A percentile compares a stretch with the other conserved stretches of the same genome.
These are phyloP conservation scores for Nylanderia fulva DNA, from an alignment of 1,140 invertebrate genomes.

Conservation along the genomic window DNA sequence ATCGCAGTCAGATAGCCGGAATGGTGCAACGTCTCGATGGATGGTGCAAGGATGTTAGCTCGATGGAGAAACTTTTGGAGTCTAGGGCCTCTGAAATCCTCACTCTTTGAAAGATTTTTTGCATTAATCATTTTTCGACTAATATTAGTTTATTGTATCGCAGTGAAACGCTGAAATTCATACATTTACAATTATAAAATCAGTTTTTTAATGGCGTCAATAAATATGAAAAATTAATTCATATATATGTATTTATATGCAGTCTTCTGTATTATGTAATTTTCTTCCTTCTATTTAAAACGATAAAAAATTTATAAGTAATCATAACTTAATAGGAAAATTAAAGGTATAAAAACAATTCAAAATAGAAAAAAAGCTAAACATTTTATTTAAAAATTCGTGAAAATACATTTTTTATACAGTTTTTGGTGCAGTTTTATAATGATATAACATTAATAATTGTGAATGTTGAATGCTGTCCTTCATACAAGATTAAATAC, in stretches of 20 bases:
- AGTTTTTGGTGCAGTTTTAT: constrained; percentile 15
- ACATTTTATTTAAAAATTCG: constrained; percentile 46
- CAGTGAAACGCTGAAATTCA: background rate
- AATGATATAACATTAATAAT: background rate
- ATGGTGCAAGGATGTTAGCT: constrained; percentile 94
- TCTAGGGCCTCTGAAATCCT: constrained; percentile 94
- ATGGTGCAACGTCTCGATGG: constrained; percentile 93
- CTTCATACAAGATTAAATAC: constrained; percentile 26
- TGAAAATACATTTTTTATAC: constrained; percentile 36
- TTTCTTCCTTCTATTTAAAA: background rate
- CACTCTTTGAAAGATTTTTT: constrained; percentile 86
- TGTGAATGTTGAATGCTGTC: constrained; percentile 28
- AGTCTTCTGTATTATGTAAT: background rate
- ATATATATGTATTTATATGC: constrained; percentile 3
- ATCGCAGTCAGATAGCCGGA: constrained; percentile 90
- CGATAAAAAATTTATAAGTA: background rate
- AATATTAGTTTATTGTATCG: constrained; percentile 16
- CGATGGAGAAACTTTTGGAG: constrained; percentile 93
- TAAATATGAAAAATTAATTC: constrained; percentile 50
- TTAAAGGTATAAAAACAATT: background rate
- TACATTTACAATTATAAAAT: constrained; percentile 16
- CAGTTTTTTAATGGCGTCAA: constrained; percentile 25
- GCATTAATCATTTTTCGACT: background rate
- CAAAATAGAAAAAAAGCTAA: constrained; percentile 26
- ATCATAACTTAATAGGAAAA: background rate